These are phyloP conservation scores for Hucho hucho DNA, from an alignment of 2,113 vertebrate genomes.

Conservation along the genomic window DNA sequence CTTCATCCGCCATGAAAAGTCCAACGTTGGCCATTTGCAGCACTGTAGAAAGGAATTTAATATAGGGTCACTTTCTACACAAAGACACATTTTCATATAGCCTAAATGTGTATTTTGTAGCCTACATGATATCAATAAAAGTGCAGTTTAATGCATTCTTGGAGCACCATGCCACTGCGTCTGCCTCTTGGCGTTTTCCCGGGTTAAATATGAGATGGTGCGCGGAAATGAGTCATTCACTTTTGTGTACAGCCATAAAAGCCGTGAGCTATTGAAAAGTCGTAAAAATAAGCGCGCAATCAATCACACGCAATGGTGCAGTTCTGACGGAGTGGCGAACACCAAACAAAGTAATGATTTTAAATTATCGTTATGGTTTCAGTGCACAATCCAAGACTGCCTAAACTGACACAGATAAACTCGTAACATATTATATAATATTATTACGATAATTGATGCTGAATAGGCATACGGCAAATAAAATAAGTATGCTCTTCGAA, in stretches of 20 bases:
- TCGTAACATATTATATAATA: neutral
- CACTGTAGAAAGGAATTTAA: conserved; percentile 64
- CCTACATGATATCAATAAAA: conserved; percentile 26
- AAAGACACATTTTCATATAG: conserved; percentile 2
- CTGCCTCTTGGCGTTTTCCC: conserved; percentile 41
- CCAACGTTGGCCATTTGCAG: conserved; percentile 79
- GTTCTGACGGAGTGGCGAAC: conserved; percentile 80
- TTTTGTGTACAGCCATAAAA: conserved; percentile 92
- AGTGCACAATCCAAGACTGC: conserved; percentile 51
- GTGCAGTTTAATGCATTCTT: conserved; percentile 5
- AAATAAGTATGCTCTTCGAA: conserved; percentile 3
- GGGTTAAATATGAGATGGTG: conserved; percentile 69
- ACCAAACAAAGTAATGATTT: conserved; percentile 83
- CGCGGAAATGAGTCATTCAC: conserved; percentile 84
- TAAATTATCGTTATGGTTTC: conserved; percentile 80
- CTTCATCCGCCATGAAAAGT: conserved; percentile 85
- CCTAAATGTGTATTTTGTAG: conserved; percentile 13
- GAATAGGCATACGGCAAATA: conserved; percentile 8
- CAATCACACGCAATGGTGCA: conserved; percentile 83
- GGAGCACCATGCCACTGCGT: conserved; percentile 35
- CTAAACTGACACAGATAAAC: conserved; percentile 2
- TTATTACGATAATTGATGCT: neutral
- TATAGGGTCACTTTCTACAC: conserved; percentile 2
- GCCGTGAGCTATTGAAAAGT: conserved; percentile 88
- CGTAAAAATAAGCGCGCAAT: conserved; percentile 90